A percentile compares a stretch with the other conserved stretches of the same genome.
These are phyloP conservation scores for Tinea trinotella DNA, from an alignment of 2,888 invertebrate species.

Conservation along the genomic window DNA sequence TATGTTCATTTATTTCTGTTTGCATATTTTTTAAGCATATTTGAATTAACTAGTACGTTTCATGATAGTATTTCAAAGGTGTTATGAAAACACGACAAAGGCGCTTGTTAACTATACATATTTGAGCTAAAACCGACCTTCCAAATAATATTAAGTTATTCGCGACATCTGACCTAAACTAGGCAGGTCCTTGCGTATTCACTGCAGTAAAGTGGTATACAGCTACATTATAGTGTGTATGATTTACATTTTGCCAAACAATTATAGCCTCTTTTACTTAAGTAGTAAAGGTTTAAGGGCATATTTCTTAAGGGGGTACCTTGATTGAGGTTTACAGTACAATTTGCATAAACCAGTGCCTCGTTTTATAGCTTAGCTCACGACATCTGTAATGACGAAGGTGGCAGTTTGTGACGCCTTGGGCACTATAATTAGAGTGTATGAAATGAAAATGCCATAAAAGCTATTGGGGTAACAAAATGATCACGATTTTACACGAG, in stretches of 20 bases:
- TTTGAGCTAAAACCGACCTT: neutral
- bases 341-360: slow-evolving; percentile 60
- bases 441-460: slow-evolving; percentile 44
- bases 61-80: slow-evolving; percentile 8
- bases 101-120: neutral
- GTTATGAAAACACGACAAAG: neutral
- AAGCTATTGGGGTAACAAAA: slow-evolving; percentile 20
- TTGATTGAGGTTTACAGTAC: slow-evolving; percentile 24
- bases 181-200: slow-evolving; percentile 8
- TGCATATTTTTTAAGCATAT: neutral
- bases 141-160: slow-evolving; percentile 1
- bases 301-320: neutral
- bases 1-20: too few species aligned
- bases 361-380: slow-evolving; percentile 55
- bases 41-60: neutral
- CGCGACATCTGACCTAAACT: slow-evolving; percentile 13
- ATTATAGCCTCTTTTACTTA: neutral
- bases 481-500: neutral
- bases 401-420: slow-evolving; percentile 58
- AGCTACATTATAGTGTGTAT: neutral
- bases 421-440: slow-evolving; percentile 52
- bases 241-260: neutral
- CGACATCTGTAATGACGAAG: slow-evolving; percentile 60
- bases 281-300: neutral
- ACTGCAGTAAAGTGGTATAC: slow-evolving; percentile 14